Evolutionary conservation across 2,113 vertebrate species (phyloP), one percentile per base, ranked within the genome.

Genomic region (Fukomys damarensis): DNA sequence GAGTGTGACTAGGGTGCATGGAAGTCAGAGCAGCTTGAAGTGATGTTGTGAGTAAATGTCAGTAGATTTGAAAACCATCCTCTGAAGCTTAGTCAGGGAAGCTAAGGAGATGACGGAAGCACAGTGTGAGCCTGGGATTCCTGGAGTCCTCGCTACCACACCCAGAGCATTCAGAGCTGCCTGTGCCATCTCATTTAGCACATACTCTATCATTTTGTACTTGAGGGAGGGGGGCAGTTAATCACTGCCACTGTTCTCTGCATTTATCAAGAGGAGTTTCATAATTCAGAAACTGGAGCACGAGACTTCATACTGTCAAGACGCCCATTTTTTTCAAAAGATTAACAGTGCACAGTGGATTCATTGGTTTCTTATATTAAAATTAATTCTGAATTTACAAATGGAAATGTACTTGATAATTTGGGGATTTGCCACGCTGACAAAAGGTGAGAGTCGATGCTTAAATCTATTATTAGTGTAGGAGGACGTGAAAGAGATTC

Each of bases 1-100:
- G 68, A 74, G 72, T 91, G 91, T 91, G 91, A n/a, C 61, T 76
- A 49, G 70, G 76, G 24, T 46, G 81, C 30, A 92, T 46, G 13
- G 30, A 94, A 93, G 52, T 72, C 82, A 66, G 52, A 79, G 89
- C 79, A 97, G 41, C 58, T 4, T 84, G 85, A 89, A 0, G 0
- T 58, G 83, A 95, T 90, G 7, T 81, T 93, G 49, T 93, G 70
- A 94, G 86, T 91, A 89, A 96, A 86, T 85, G 77, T 41, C 95
- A 87, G 74, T 43, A 86, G 38, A 91, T 87, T 59, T 92, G 92
- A 66, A 94, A 95, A 95, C 90, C 86, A 83, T 0, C 41, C 24
- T 76, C 85, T 83, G 95, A 87, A 56, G 24, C 35, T 58, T 49
- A 92, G 81, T 26, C 89, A 91, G 2, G 43, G n/a, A 95, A 30